Base-by-base conservation (phyloP, 2,888 invertebrate genomes). In the Nomada ferruginata region DNA sequence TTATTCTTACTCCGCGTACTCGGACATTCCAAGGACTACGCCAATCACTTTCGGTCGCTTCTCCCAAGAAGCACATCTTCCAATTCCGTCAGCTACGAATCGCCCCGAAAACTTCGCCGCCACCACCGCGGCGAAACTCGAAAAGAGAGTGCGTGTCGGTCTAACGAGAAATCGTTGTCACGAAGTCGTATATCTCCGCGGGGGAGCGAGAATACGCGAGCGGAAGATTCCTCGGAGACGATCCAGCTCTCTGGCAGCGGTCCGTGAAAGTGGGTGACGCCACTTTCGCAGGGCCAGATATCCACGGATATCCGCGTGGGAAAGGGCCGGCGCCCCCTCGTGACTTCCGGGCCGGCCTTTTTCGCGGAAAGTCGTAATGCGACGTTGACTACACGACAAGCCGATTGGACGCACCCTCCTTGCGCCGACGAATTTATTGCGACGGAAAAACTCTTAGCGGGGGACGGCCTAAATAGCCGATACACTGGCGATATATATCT, bases 141-240 rank as follows among this genome's bases (percentile, higher is more conserved):
- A 42, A 60, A 77, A 79, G 84, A 74, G 82, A 84, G 81, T 69
- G 88, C 88, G 89, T 89, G 90, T 90, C 89, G 84, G 87, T 89
- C 89, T 92, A 92, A 92, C 91, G 92, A 91, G 92, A 91, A 92
- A 92, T 88, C 89, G 89, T 91, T 91, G 92, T 91, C 91, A 89
- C 87, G 85, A 57, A 61, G 29, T 70, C 57, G 84, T 84, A 74
- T 77, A 76, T 84, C 73, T 77, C 63, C 0, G 10, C 13, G 52
- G 59, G 13, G 61, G 42, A 10, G 42, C 2, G 44, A n/a, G 61
- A 26, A 53, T 13, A 52, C 29, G n/a, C 9, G 36, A n/a, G 26
- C 59, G 29, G 52, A 20, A 63, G 63, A 79, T 80, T 78, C 18
- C 47, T 29, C 15, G 13, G n/a, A 69, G 78, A 85, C 81, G 76